Conservation (phyloP, 2,113 vertebrate species). For the Mola mola region DNA sequence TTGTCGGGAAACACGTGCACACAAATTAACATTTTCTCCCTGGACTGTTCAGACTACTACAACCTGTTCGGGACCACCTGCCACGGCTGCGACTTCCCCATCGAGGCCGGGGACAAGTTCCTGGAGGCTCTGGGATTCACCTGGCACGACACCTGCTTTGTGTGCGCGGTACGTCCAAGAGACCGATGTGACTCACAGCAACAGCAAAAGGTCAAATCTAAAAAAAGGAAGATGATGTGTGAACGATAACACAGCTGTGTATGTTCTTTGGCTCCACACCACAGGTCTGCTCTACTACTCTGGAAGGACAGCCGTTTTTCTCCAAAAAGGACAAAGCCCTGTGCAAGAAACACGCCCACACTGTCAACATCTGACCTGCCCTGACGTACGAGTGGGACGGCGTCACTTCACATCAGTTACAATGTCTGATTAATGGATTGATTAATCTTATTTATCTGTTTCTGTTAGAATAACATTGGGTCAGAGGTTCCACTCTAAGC, state of each 20-base stretch:
- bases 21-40: background rate
- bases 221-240: background rate
- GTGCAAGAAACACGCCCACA: conserved; percentile 98
- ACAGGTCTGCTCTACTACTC: conserved; percentile 89
- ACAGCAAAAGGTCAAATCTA: background rate
- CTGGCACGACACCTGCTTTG: conserved; percentile 99
- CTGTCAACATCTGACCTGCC: conserved; percentile 87
- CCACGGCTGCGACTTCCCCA: conserved; percentile 95
- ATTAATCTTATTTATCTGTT: background rate
- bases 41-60: conserved; percentile 98
- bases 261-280: conserved; percentile 9
- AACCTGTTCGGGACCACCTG: conserved; percentile 92
- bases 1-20: background rate
- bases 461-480: no score
- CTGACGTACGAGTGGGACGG: background rate
- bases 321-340: conserved; percentile 98
- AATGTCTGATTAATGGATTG: no score
- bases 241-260: conserved; percentile 4
- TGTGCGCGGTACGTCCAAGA: conserved; percentile 87
- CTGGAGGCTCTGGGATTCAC: conserved; percentile 92
- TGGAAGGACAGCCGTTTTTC: conserved; percentile 96
- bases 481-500: no score
- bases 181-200: background rate
- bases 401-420: conserved; percentile 11
- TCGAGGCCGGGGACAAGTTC: conserved; percentile 97